Conservation (phyloP, 1,140 invertebrate species). For the Holcopasites calliopsidis region DNA sequence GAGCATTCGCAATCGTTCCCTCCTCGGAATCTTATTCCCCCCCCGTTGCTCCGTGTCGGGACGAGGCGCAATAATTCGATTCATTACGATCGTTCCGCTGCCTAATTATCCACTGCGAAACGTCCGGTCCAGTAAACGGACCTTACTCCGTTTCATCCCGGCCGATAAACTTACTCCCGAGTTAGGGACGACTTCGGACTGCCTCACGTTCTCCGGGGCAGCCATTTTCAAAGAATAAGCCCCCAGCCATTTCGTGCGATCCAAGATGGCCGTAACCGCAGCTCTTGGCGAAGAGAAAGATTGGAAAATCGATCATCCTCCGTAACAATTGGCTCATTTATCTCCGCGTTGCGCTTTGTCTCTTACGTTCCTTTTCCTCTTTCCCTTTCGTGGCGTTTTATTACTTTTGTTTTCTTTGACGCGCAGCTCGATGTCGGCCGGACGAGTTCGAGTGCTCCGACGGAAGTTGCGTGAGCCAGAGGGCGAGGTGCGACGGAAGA, state of each 20-base stretch:
- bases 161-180: not conserved
- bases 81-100: conserved; percentile 24
- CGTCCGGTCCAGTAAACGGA: not conserved
- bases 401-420: conserved; percentile 64
- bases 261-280: too few species aligned
- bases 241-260: too few species aligned
- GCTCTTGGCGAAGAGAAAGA: too few species aligned
- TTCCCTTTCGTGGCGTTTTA: conserved; percentile 52
- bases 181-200: too few species aligned
- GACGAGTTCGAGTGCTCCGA: conserved; percentile 83
- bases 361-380: not conserved
- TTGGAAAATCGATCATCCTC: too few species aligned
- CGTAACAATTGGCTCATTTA: too few species aligned
- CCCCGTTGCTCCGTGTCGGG: not conserved
- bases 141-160: not conserved
- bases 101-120: conserved; percentile 28
- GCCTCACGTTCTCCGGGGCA: too few species aligned
- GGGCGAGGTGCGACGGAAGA: conserved; percentile 82
- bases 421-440: conserved; percentile 81
- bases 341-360: not conserved
- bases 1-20: not conserved
- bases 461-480: conserved; percentile 84
- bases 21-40: not conserved
- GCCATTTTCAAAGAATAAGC: too few species aligned
- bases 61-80: conserved; percentile 37